phyloP scores from a whole-genome alignment of 2,888 invertebrate species.

The Aporophyla lueneburgensis region DNA sequence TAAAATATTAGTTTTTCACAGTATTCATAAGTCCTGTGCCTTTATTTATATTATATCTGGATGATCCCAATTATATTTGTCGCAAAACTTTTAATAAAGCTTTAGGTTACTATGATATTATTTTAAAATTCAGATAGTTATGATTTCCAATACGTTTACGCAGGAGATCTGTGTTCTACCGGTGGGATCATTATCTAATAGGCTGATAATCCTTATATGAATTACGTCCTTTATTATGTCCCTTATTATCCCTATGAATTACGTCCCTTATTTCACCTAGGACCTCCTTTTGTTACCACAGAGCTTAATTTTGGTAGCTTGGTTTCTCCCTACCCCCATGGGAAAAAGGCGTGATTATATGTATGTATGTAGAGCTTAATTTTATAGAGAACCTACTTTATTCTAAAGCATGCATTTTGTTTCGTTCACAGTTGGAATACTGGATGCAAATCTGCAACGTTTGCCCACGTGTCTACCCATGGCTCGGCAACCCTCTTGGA shows the following conservation, averaged over 20 bases:
- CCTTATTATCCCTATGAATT: too few species aligned
- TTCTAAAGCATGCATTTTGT: not conserved
- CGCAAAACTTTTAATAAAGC: not conserved
- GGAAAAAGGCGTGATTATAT: too few species aligned
- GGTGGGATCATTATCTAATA: too few species aligned
- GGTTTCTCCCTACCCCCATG: too few species aligned
- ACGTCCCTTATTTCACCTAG: too few species aligned
- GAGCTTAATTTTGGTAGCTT: too few species aligned
- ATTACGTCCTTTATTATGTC: too few species aligned
- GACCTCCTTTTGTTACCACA: too few species aligned
- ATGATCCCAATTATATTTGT: not conserved
- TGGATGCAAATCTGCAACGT: conserved; percentile 84
- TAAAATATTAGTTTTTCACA: not conserved
- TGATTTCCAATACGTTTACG: not conserved
- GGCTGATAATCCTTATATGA: too few species aligned
- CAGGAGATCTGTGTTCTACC: too few species aligned
- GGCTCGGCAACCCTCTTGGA: conserved; percentile 89
- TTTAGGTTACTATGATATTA: not conserved
- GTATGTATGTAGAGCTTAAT: too few species aligned
- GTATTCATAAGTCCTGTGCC: too few species aligned
- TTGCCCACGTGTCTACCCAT: conserved; percentile 89
- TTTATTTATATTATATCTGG: not conserved
- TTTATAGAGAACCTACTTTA: not conserved
- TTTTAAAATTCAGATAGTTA: not conserved
- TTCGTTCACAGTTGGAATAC: conserved; percentile 72